Conservation (phyloP, 2,888 invertebrate species). For the Oligia fasciuncula region DNA sequence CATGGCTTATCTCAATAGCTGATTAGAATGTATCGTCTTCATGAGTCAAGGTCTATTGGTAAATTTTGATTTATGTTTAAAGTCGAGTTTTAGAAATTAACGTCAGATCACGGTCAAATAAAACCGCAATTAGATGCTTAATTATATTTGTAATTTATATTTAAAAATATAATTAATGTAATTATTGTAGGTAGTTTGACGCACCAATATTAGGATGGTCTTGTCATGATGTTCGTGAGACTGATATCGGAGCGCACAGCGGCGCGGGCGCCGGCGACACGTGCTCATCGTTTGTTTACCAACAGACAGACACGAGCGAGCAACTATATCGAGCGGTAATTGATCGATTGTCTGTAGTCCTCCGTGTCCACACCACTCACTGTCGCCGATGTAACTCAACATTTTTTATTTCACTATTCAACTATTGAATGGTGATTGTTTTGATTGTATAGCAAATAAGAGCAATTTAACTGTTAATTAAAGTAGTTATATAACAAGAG, state of each 20-base stretch:
- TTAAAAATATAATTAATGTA: neutral
- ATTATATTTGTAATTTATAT: neutral
- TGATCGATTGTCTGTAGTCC: slow-evolving; percentile 11
- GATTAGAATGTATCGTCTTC: slow-evolving; percentile 18
- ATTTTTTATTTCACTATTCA: slow-evolving; percentile 6
- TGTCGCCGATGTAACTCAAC: neutral
- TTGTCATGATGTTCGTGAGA: neutral
- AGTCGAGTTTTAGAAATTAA: slow-evolving; percentile 8
- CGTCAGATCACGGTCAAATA: slow-evolving; percentile 3
- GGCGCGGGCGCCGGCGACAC: slow-evolving; percentile 1
- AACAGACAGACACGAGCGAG: slow-evolving; percentile 9
- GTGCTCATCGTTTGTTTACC: slow-evolving; percentile 40
- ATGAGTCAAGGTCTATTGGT: slow-evolving; percentile 24
- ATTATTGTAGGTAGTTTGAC: neutral
- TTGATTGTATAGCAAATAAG: slow-evolving; percentile 2
- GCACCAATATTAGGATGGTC: neutral
- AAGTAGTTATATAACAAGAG: neutral
- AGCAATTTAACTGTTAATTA: slow-evolving; percentile 10
- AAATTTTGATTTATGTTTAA: slow-evolving; percentile 2
- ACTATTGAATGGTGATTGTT: neutral
- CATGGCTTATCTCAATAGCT: neutral
- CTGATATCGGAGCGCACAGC: neutral
- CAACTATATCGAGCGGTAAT: slow-evolving; percentile 26
- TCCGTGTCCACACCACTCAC: neutral
- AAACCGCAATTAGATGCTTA: slow-evolving; percentile 4